Evolutionary conservation across 1,140 invertebrate species (phyloP), one percentile per base, ranked within the genome.

Genomic region (Trissolcus basalis): DNA sequence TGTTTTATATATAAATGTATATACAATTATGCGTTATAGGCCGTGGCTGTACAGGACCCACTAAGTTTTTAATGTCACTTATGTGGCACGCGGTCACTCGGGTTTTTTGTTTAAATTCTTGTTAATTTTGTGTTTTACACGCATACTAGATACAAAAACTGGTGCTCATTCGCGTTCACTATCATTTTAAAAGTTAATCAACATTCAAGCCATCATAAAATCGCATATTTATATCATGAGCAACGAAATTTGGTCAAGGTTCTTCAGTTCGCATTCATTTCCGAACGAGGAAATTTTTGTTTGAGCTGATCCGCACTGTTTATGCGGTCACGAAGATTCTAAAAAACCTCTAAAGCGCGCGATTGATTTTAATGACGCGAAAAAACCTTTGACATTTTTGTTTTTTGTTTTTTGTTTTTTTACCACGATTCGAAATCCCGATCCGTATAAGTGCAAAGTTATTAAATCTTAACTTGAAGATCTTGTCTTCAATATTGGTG

Each of bases 31-130:
- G 16, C n/a, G n/a, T n/a, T 60, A 85, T 85, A 88, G 87, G 87
- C 86, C 87, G 87, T 88, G 87, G 86, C 87, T 88, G 86, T 88
- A 85, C 86, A 87, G 81, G 86, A 82, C 85, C 86, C 86, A 77
- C 84, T 86, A 87, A 77, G 71, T 86, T 27, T 27, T 27, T 77
- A 83, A 74, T 83, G 80, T 86, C 82, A 85, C 80, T 86, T 82
- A 73, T 41, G 85, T 88, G 87, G 85, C 86, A 82, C 86, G 87
- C 87, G 85, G 86, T 87, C 83, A 82, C 82, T 81, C 83, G 19
- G 19, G 19, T 27, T 64, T 56, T 56, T 58, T 7, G 5, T 9
- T 41, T 19, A 7, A 32, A 6, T 36, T 27, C 14, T 27, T 27
- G 19, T 27, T 49, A 35, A 33, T 33, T 39, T 53, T 39, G 35